A percentile compares a stretch with the other conserved stretches of the same genome.
phyloP scores from a whole-genome alignment of 1,140 invertebrate species.

The Himalopsyche phryganea region DNA sequence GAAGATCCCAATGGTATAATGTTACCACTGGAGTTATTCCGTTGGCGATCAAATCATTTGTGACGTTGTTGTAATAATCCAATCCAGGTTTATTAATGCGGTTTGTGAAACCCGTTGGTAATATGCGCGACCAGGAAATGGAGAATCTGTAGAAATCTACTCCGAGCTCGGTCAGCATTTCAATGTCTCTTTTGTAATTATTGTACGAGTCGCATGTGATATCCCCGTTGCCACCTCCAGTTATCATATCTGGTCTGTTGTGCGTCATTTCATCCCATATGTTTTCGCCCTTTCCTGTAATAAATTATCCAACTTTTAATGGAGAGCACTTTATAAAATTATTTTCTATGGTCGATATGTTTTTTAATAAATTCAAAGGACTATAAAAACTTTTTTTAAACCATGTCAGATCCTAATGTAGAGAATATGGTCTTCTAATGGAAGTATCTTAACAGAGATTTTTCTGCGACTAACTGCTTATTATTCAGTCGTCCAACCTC shows the following conservation, averaged over 20 bases:
- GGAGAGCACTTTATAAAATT: too few relatives aligned
- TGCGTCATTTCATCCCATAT: conserved; percentile 55
- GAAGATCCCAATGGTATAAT: conserved; percentile 45
- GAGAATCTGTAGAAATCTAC: conserved; percentile 59
- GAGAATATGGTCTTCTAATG: too few relatives aligned
- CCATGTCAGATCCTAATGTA: too few relatives aligned
- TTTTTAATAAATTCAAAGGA: too few relatives aligned
- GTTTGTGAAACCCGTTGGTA: conserved; percentile 52
- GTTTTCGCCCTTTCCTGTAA: conserved; percentile 50
- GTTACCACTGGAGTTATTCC: conserved; percentile 55
- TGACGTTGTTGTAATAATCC: conserved; percentile 58
- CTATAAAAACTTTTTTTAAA: too few relatives aligned
- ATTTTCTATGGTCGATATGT: too few relatives aligned
- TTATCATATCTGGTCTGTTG: conserved; percentile 39
- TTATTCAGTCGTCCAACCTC: too few relatives aligned
- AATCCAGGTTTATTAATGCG: conserved; percentile 52
- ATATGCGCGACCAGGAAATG: conserved; percentile 58
- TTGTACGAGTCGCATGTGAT: conserved; percentile 62
- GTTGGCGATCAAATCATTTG: conserved; percentile 52
- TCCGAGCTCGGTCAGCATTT: conserved; percentile 50
- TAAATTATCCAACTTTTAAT: too few relatives aligned
- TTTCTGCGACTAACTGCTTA: too few relatives aligned
- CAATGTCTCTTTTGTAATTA: conserved; percentile 52
- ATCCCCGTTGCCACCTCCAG: conserved; percentile 52
- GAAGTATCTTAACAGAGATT: too few relatives aligned